A percentile compares a stretch with the other conserved stretches of the same genome.
phyloP scores from a whole-genome alignment of 2,113 vertebrate genomes.

The Pyxicephalus adspersus region DNA sequence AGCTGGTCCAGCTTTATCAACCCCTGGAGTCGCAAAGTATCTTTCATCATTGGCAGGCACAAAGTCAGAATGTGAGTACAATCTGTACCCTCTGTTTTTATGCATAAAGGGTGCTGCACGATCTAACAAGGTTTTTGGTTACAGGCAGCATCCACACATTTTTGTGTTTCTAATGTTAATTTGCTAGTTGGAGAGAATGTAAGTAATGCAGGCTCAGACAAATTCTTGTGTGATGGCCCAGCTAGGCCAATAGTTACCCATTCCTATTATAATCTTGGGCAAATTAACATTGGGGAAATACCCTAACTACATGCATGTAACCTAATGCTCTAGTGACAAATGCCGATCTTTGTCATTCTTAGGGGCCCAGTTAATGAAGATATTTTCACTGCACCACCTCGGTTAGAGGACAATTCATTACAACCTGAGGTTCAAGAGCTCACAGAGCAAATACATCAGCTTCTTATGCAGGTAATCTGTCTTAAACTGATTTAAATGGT shows the following conservation, averaged over 20 bases:
- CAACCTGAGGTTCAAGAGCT: conserved; percentile 85
- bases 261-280: too few relatives aligned
- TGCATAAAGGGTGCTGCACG: not conserved
- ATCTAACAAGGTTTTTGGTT: too few relatives aligned
- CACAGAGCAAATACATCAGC: conserved; percentile 89
- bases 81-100: not conserved
- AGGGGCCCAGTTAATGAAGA: conserved; percentile 96
- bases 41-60: conserved; percentile 93
- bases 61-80: conserved; percentile 93
- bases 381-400: conserved; percentile 77
- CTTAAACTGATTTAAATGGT: not conserved
- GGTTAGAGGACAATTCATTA: conserved; percentile 74
- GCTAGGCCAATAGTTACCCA: too few relatives aligned
- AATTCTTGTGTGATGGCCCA: too few relatives aligned
- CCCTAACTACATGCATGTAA: too few relatives aligned
- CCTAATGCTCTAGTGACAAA: too few relatives aligned
- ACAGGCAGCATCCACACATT: too few relatives aligned
- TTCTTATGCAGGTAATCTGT: conserved; percentile 84
- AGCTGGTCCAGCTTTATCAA: conserved; percentile 98
- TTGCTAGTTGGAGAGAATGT: too few relatives aligned
- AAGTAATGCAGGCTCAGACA: too few relatives aligned
- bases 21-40: conserved; percentile 94
- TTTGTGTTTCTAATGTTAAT: too few relatives aligned
- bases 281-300: too few relatives aligned
- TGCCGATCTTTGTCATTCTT: conserved; percentile 47